Percentiles rank a stretch among this genome's conserved stretches.
phyloP scores from a whole-genome alignment of 2,888 invertebrate species.

The Volucella inanis region DNA sequence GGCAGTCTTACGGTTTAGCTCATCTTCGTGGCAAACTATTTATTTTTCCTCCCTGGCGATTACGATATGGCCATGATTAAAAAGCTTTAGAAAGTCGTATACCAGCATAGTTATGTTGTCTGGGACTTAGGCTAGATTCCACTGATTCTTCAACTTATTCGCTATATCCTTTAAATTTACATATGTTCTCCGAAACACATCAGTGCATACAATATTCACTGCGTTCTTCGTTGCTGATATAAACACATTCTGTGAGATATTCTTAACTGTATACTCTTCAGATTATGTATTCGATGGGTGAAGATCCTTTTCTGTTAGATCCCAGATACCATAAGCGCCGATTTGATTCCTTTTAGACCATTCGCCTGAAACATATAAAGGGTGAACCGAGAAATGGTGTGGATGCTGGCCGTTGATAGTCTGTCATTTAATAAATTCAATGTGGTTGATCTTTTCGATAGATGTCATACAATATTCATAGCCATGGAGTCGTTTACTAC shows the following conservation, averaged over 20 bases:
- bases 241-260: constrained; percentile 75
- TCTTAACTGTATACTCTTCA: constrained; percentile 19
- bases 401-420: too few relatives aligned
- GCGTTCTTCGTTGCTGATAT: constrained; percentile 62
- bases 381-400: too few relatives aligned
- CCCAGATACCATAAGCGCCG: constrained; percentile 78
- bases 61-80: constrained; percentile 80
- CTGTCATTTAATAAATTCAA: too few relatives aligned
- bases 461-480: too few relatives aligned
- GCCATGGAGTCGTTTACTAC: too few relatives aligned
- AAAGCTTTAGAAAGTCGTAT: constrained; percentile 79
- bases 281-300: constrained; percentile 34
- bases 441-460: too few relatives aligned
- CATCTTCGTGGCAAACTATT: constrained; percentile 76
- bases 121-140: constrained; percentile 17
- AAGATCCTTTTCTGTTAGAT: constrained; percentile 77
- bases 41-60: constrained; percentile 81
- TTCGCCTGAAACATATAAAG: constrained; percentile 76
- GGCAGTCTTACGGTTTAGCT: constrained; percentile 80
- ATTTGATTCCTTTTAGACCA: constrained; percentile 77
- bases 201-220: too few relatives aligned
- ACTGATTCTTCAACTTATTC: constrained; percentile 32
- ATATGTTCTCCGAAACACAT: constrained; percentile 32
- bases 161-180: constrained; percentile 55
- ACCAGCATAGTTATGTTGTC: constrained; percentile 80